Percentiles rank a stretch among this genome's conserved stretches.
These are phyloP conservation scores for Epirrhoe tristata DNA, from an alignment of 2,888 invertebrate species.

Conservation along the genomic window DNA sequence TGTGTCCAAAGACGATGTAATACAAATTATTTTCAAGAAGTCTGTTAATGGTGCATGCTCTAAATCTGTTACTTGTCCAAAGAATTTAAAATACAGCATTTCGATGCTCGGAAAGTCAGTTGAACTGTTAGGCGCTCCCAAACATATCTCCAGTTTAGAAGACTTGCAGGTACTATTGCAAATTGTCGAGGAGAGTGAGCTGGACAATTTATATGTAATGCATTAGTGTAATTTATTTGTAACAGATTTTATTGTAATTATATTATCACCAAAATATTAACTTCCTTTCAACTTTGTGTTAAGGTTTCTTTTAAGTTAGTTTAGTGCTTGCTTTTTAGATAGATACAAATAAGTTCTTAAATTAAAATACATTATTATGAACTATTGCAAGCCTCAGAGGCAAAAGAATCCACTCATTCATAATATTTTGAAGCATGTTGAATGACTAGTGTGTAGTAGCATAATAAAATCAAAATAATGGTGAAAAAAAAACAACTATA, in stretches of 20 bases:
- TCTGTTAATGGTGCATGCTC: constrained; percentile 64
- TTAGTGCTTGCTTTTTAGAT: constrained; percentile 14
- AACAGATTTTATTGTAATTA: constrained; percentile 44
- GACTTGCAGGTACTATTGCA: constrained; percentile 80
- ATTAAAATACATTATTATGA: neutral
- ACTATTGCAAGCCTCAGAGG: neutral
- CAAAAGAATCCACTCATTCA: neutral
- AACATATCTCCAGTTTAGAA: constrained; percentile 74
- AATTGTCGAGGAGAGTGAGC: constrained; percentile 79
- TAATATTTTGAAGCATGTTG: neutral
- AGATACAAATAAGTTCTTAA: neutral
- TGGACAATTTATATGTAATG: constrained; percentile 74
- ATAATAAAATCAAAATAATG: no score
- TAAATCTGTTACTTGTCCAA: constrained; percentile 75
- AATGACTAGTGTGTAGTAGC: no score
- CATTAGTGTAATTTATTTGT: constrained; percentile 56
- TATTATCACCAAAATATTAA: constrained; percentile 42
- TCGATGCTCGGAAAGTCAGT: constrained; percentile 74
- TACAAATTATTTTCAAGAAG: constrained; percentile 76
- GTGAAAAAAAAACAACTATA: no score
- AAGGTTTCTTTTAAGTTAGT: constrained; percentile 4
- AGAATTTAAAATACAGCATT: constrained; percentile 75
- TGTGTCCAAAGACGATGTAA: constrained; percentile 47
- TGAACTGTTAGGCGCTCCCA: constrained; percentile 80
- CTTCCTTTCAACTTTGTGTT: constrained; percentile 20